Conservation (phyloP, 37 sponge, comb jelly and placozoan species). For the Tethya wilhelma region DNA sequence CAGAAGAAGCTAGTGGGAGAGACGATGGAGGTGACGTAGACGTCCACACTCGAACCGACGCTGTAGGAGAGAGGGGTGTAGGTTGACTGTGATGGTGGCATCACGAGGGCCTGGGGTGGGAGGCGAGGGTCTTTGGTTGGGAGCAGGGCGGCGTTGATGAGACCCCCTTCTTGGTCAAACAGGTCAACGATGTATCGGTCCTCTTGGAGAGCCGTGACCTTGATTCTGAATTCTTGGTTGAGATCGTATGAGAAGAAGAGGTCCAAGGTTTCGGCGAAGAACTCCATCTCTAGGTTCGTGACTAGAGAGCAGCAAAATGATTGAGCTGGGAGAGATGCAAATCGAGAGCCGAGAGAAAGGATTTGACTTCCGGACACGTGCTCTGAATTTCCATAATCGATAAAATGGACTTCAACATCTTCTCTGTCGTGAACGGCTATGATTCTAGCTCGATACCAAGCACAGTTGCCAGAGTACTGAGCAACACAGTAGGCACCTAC, state of each 20-base stretch:
- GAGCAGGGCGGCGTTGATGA: constrained; percentile 7
- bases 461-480: constrained; percentile 48
- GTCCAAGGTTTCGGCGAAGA: constrained; percentile 12
- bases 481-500: constrained; percentile 64
- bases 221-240: constrained; percentile 50
- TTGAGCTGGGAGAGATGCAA: constrained; percentile 37
- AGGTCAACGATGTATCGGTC: constrained; percentile 44
- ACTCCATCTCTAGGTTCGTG: not conserved
- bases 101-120: not conserved
- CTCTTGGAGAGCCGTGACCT: not conserved
- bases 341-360: constrained; percentile 8
- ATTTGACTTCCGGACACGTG: constrained; percentile 19
- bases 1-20: constrained; percentile 77
- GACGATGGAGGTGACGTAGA: constrained; percentile 45
- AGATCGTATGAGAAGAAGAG: constrained; percentile 40
- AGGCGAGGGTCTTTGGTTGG: too few species aligned
- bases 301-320: constrained; percentile 54
- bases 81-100: not conserved
- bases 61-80: constrained; percentile 23
- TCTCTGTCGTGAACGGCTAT: constrained; percentile 12
- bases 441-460: constrained; percentile 79
- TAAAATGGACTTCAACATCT: constrained; percentile 36
- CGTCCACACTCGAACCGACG: constrained; percentile 40
- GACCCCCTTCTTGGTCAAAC: constrained; percentile 11
- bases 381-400: constrained; percentile 81